These are phyloP conservation scores for Rhombomys opimus DNA, from an alignment of 2,113 vertebrate genomes.

Conservation along the genomic window DNA sequence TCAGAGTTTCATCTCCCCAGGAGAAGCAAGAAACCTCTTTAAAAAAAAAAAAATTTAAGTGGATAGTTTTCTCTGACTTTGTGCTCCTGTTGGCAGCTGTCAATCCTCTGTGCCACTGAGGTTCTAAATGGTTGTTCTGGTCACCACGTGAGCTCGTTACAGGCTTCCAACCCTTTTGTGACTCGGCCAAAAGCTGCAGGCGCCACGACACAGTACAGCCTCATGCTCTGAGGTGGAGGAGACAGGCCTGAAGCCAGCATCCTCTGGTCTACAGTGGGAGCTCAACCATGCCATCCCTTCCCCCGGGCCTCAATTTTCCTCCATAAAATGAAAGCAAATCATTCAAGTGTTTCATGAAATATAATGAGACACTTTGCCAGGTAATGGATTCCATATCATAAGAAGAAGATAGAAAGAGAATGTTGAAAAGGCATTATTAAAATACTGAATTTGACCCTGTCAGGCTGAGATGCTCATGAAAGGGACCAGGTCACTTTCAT, in stretches of 20 bases:
- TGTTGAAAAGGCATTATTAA: neutral
- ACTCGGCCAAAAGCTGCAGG: neutral
- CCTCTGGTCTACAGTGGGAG: neutral
- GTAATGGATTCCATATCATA: neutral
- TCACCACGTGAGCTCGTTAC: neutral
- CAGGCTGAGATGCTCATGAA: neutral
- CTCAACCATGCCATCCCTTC: neutral
- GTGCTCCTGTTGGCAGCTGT: neutral
- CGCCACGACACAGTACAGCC: neutral
- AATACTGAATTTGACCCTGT: neutral
- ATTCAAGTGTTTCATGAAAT: neutral
- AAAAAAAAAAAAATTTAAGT: neutral
- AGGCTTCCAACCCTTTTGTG: neutral
- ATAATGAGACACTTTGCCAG: neutral
- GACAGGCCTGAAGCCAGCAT: neutral
- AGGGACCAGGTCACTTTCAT: neutral
- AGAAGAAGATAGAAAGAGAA: neutral
- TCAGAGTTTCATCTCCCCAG: neutral
- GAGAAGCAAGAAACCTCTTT: neutral
- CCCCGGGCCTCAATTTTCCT: neutral
- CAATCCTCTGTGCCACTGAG: neutral
- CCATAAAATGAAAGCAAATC: neutral
- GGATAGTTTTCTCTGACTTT: conserved; percentile 20
- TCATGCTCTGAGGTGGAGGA: neutral
- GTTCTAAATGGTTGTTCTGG: neutral